Base-by-base conservation (phyloP, 1,140 invertebrate species). In the Solen grandis region DNA sequence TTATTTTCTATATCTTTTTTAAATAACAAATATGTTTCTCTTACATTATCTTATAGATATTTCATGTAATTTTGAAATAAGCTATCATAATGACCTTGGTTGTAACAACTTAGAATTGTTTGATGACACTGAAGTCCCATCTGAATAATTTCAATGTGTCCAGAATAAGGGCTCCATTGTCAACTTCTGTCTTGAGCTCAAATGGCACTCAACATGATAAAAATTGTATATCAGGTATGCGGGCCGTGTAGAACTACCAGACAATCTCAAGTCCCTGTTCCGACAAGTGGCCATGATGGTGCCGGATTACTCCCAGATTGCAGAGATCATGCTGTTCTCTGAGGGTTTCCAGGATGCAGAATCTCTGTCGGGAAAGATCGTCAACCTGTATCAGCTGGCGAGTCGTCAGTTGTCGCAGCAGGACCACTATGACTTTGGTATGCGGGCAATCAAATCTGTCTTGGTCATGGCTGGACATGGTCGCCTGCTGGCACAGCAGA, bases 371-470 rank as follows among this genome's bases (percentile, higher is more conserved):
- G 94, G 95, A 54, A 98, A 98, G 90, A 97, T 97, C 94, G 95
- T 96, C 0, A 95, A 97, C 85, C 95, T 97, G 94, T 98, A 97
- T 87, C 96, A 97, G 87, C 92, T 98, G 16, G 97, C 96, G 75
- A 97, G 96, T 87, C 96, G 97, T 91, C 97, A 97, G 91, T 93
- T 98, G 0, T 97, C 96, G 0, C 96, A 97, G 81, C 97, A 97
- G 90, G 96, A 97, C 91, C 97, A 98, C 89, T 98, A 98, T 85
- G 97, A 98, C 92, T 98, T 97, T 89, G 96, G 97, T 50, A 97
- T 97, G 96, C 94, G 96, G 95, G 96, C 73, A 85, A 96, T 93
- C 77, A 92, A 92, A 69, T 92, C 91, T 38, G 91, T 93, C 3
- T 84, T 93, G 10, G 90, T 92, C 0, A 92, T 92, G 91, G 90